These are phyloP conservation scores for Rhipidura dahli DNA, from an alignment of 2,113 vertebrate genomes.

Conservation along the genomic window DNA sequence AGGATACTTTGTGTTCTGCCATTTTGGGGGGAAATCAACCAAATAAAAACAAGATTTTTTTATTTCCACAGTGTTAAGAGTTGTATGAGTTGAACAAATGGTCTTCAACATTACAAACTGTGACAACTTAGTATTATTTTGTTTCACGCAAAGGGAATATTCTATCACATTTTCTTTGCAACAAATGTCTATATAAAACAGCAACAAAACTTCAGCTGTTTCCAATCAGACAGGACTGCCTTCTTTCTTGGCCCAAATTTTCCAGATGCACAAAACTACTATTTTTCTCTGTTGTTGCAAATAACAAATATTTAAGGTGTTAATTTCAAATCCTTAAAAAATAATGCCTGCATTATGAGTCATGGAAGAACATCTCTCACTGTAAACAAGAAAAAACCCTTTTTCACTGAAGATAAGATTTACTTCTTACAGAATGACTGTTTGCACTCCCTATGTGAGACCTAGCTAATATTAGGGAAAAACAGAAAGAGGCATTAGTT, in stretches of 20 bases:
- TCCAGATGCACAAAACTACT: not conserved
- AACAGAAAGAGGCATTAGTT: not conserved
- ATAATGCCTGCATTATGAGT: not conserved
- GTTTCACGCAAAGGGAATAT: not conserved
- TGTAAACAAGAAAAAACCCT: not conserved
- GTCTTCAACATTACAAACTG: not conserved
- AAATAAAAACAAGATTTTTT: not conserved
- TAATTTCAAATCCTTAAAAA: not conserved
- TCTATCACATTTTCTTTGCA: not conserved
- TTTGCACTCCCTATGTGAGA: not conserved
- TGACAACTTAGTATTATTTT: not conserved
- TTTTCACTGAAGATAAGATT: not conserved
- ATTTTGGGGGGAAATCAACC: not conserved
- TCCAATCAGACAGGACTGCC: not conserved
- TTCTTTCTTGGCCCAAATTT: not conserved
- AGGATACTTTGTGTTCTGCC: not conserved
- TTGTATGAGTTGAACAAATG: not conserved
- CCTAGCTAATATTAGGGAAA: not conserved
- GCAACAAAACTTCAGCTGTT: not conserved
- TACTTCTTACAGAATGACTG: not conserved
- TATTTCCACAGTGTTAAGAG: not conserved
- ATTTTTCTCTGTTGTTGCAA: not conserved
- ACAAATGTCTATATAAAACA: not conserved
- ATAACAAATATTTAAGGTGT: not conserved
- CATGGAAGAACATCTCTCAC: not conserved